Evolutionary conservation across 2,113 vertebrate genomes (phyloP).

Genomic region (Gavialis gangeticus): DNA sequence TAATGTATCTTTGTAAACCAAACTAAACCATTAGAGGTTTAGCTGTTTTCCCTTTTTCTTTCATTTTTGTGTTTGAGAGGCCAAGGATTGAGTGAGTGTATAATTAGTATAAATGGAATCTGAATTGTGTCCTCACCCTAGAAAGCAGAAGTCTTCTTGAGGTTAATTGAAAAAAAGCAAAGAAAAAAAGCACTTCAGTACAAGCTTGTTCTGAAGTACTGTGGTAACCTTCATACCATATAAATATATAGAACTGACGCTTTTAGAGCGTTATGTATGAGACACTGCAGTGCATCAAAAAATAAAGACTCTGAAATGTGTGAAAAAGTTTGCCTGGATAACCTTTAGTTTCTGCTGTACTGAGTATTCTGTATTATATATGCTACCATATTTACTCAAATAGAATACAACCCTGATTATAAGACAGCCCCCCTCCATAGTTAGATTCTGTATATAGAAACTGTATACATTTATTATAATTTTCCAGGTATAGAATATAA

Average conservation of each 20-base stretch:
- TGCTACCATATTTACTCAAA: accelerated
- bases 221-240: neutral
- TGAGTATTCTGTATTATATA: accelerated
- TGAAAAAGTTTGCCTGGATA: neutral
- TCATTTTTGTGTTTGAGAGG: neutral
- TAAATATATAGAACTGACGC: neutral
- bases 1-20: constrained; percentile 41
- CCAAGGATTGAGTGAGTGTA: neutral
- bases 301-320: neutral
- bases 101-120: constrained; percentile 28
- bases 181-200: constrained; percentile 48
- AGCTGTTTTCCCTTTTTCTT: neutral
- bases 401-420: accelerated
- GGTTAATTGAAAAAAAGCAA: constrained; percentile 57
- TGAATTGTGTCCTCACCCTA: constrained; percentile 28
- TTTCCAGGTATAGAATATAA: too few relatives aligned
- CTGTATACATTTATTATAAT: too few relatives aligned
- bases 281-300: neutral
- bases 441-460: too few relatives aligned
- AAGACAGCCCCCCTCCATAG: neutral
- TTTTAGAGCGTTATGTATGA: neutral
- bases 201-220: constrained; percentile 29
- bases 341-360: accelerated
- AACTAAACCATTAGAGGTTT: neutral
- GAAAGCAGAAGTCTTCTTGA: constrained; percentile 46